phyloP scores from a whole-genome alignment of 2,797 vertebrate species.

The Lerista edwardsae region DNA sequence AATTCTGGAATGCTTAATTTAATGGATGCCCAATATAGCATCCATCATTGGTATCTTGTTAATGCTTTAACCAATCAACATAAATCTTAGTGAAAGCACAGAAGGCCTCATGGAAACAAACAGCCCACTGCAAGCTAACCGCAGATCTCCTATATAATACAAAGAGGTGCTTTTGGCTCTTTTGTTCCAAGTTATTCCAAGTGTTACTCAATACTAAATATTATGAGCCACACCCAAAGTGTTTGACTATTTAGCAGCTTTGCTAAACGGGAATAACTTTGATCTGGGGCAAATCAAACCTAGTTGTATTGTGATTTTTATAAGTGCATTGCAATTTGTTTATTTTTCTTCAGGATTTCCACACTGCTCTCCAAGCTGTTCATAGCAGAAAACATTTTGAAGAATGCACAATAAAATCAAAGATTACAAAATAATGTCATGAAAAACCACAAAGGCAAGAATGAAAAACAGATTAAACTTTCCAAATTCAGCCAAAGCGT shows the following conservation, averaged over 20 bases:
- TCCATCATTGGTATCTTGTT: constrained; percentile 73
- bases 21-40: constrained; percentile 48
- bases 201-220: not conserved
- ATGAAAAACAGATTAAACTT: not conserved
- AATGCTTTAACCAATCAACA: constrained; percentile 70
- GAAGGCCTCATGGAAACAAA: constrained; percentile 57
- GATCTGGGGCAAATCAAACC: no score
- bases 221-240: not conserved
- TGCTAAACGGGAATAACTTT: not conserved
- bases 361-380: not conserved
- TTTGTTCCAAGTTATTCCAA: not conserved
- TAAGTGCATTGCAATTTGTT: not conserved
- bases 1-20: constrained; percentile 62
- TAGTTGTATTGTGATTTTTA: not conserved
- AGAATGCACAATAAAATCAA: not conserved
- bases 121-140: constrained; percentile 43
- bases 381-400: not conserved
- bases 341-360: not conserved
- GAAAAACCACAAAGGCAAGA: not conserved
- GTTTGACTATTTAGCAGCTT: not conserved
- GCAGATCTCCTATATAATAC: constrained; percentile 30
- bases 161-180: not conserved
- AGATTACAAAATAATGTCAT: not conserved
- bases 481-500: not conserved
- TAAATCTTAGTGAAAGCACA: constrained; percentile 56